Evolutionary conservation across 1,140 invertebrate species (phyloP).

Genomic region (Aphelinus atriplicis): DNA sequence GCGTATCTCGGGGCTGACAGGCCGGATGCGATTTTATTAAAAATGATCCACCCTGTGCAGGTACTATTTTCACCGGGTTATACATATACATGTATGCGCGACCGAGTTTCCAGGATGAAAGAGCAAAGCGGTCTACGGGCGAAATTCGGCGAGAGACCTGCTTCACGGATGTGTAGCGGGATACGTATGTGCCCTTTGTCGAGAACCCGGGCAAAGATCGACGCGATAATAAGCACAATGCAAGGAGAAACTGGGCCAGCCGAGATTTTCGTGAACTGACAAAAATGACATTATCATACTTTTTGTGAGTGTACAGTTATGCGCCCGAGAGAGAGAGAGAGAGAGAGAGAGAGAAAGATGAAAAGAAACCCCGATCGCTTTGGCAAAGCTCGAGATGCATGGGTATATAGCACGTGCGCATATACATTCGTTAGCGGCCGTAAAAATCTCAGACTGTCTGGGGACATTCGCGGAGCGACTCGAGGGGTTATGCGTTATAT

Average conservation of each 20-base stretch:
- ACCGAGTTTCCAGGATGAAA: conserved; percentile 29
- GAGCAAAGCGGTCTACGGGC: conserved; percentile 6
- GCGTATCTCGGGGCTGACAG: neutral
- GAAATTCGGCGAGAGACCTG: conserved; percentile 32
- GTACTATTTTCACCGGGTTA: conserved; percentile 12
- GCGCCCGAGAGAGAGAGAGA: neutral
- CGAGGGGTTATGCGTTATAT: too few species aligned
- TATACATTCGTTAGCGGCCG: too few species aligned
- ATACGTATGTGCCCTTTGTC: conserved; percentile 20
- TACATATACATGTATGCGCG: neutral
- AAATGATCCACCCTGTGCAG: conserved; percentile 6
- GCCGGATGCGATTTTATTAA: conserved; percentile 29
- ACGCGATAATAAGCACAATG: conserved; percentile 5
- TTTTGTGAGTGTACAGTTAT: conserved; percentile 14
- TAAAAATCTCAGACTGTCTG: too few species aligned
- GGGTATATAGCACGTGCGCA: too few species aligned
- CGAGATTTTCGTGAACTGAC: conserved; percentile 14
- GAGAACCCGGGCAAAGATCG: conserved; percentile 10
- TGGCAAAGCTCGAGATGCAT: too few species aligned
- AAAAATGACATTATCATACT: conserved; percentile 33
- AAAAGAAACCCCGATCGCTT: too few species aligned
- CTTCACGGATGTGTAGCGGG: conserved; percentile 27
- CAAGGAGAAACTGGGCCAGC: conserved; percentile 17
- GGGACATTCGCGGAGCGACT: too few species aligned
- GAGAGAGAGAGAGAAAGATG: neutral